Evolutionary conservation across 2,888 invertebrate genomes (phyloP).

Genomic region (Nymphalis c-album): DNA sequence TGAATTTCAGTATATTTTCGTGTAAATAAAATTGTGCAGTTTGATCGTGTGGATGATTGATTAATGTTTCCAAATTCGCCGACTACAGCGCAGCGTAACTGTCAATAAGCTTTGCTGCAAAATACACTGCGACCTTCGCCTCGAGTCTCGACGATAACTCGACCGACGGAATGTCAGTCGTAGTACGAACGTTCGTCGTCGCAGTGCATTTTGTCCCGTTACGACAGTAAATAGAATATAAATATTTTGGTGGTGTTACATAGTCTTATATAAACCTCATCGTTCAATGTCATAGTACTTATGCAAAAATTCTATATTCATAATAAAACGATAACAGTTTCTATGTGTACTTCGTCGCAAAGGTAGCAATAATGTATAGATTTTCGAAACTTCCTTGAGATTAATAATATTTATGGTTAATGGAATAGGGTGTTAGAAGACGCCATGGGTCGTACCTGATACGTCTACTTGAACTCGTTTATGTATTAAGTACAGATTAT

Average conservation of each 20-base stretch:
- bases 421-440: background rate
- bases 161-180: background rate
- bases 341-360: slow-evolving; percentile 77
- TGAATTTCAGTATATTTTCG: slow-evolving; percentile 22
- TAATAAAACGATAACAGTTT: slow-evolving; percentile 65
- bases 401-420: background rate
- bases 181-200: slow-evolving; percentile 16
- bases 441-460: background rate
- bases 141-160: too few species aligned
- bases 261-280: slow-evolving; percentile 62
- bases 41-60: slow-evolving; percentile 11
- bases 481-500: background rate
- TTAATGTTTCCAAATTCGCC: slow-evolving; percentile 13
- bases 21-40: slow-evolving; percentile 33
- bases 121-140: slow-evolving; percentile 40
- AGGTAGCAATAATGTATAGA: slow-evolving; percentile 62
- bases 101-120: slow-evolving; percentile 42
- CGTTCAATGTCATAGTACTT: slow-evolving; percentile 77
- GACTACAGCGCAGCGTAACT: slow-evolving; percentile 43
- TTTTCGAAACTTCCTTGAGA: slow-evolving; percentile 38
- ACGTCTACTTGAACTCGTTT: background rate
- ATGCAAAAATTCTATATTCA: slow-evolving; percentile 76
- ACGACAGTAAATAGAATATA: slow-evolving; percentile 64
- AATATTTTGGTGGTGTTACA: slow-evolving; percentile 60
- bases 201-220: slow-evolving; percentile 45